Base-by-base conservation (phyloP, 2,113 vertebrate genomes). In the Oxyruncus cristatus region DNA sequence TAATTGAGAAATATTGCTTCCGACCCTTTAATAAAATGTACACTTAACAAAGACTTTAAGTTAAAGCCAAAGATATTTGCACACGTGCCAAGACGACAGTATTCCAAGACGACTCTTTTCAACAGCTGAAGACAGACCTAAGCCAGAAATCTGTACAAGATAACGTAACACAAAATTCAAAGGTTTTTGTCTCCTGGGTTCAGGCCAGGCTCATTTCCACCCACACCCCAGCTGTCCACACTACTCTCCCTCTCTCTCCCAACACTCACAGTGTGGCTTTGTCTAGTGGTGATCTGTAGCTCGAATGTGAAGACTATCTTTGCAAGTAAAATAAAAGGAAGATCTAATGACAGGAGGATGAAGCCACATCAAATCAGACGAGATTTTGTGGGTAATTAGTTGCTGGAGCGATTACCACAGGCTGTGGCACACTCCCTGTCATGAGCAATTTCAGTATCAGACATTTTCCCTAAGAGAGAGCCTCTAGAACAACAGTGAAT, bases 1-100 rank as follows among this genome's bases (percentile, higher is more conserved):
- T 83, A 91, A 94, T 83, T 75, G 46, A 85, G 71, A 88, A 85
- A 88, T 73, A 91, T 14, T 75, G 71, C 47, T 75, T 85, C 85
- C 72, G 76, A 91, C 58, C 56, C 58, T 71, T 16, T 53, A 75
- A 86, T 71, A 91, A 91, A 94, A 83, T 12, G 72, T 24, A 89
- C 76, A 44, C 58, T 94, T 74, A 92, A 88, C 30, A 4, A 4
- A 46, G 61, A 78, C 35, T 88, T 88, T 53, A 92, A 72, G 68
- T 49, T 72, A 74, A 88, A 94, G 75, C 14, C 5, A 5, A 89
- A 66, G 56, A 13, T 67, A 89, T 82, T 86, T 89, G 72, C 88
- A 49, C 62, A 65, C 5, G 3, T 82, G 72, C 71, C 80, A 93
- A 62, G 14, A 75, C n/a, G 41, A 72, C 32, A 35, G 67, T 42